Evolutionary conservation across 2,888 invertebrate species (phyloP).

Genomic region (Diaprepes abbreviatus): DNA sequence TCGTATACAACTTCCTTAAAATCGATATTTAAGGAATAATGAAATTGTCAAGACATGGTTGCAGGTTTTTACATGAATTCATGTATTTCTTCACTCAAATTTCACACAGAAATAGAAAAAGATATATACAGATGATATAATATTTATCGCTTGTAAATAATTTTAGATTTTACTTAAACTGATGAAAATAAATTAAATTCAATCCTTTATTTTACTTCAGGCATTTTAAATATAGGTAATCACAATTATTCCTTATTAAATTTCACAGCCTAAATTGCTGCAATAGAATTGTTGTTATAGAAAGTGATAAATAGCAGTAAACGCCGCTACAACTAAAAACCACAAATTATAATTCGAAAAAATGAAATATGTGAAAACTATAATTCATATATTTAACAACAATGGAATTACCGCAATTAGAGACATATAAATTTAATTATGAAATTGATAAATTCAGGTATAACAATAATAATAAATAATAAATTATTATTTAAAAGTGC

Average conservation of each 20-base stretch:
- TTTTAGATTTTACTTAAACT: too few relatives aligned
- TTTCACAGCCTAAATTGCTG: neutral
- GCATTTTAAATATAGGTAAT: too few relatives aligned
- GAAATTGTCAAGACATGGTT: too few relatives aligned
- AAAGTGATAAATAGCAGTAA: neutral
- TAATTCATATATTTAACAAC: neutral
- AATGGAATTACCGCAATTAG: neutral
- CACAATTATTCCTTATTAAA: neutral
- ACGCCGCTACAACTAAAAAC: neutral
- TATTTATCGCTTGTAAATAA: too few relatives aligned
- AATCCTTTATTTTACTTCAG: too few relatives aligned
- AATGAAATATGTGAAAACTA: slow-evolving; percentile 6
- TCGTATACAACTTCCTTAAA: too few relatives aligned
- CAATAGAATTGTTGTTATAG: slow-evolving; percentile 1
- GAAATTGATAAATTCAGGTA: neutral
- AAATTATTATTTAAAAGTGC: neutral
- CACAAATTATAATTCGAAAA: neutral
- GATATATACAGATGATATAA: too few relatives aligned
- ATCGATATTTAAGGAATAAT: too few relatives aligned
- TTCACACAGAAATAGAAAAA: too few relatives aligned
- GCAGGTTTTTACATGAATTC: too few relatives aligned
- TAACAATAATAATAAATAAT: neutral
- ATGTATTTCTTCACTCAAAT: too few relatives aligned
- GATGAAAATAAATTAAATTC: too few relatives aligned
- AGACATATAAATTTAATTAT: neutral